Base-by-base conservation (phyloP, 2,113 vertebrate genomes). In the Blennius ocellaris region DNA sequence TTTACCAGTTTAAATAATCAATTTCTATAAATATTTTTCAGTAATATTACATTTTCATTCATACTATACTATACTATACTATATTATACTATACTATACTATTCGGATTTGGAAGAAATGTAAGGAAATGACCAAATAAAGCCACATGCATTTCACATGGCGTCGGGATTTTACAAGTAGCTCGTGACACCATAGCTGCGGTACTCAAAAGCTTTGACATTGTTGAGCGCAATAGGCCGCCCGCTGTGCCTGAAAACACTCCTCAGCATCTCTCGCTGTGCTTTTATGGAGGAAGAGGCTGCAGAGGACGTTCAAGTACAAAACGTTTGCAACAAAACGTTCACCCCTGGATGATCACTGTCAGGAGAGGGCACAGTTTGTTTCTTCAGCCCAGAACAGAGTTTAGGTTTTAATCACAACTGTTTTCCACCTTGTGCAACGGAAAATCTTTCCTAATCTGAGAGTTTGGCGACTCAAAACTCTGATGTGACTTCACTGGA, bases 301-400 rank as follows among this genome's bases (percentile, higher is more conserved):
- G 62, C 21, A 68, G 44, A 63, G 57, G 77, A 81, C 53, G 0
- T 59, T 79, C 45, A 77, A 74, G 53, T 62, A 36, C 48, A 76
- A 72, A 52, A 51, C 49, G 49, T 54, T 52, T 67, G 8, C 17
- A 51, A 3, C 12, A 30, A 30, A 30, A 52, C 12, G 40, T 53
- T 64, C 58, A 62, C 21, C 58, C 64, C 64, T 11, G 10, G 44
- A 70, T 65, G 47, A 69, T n/a, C 38, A 53, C 15, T 59, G 41
- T 61, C 58, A 69, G 21, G 36, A 6, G 49, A n/a, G 37, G n/a
- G 40, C 41, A 44, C 16, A 48, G 55, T 68, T 9, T 15, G 15
- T 60, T 51, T 70, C 12, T 50, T 69, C 39, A 37, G 8, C 56
- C n/a, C 56, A 48, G 37, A 16, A 16, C 14, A 52, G n/a, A 67